Percentiles rank a stretch among this genome's conserved stretches.
These are phyloP conservation scores for Alethe castanea DNA, from an alignment of 2,113 vertebrate genomes.

Conservation along the genomic window DNA sequence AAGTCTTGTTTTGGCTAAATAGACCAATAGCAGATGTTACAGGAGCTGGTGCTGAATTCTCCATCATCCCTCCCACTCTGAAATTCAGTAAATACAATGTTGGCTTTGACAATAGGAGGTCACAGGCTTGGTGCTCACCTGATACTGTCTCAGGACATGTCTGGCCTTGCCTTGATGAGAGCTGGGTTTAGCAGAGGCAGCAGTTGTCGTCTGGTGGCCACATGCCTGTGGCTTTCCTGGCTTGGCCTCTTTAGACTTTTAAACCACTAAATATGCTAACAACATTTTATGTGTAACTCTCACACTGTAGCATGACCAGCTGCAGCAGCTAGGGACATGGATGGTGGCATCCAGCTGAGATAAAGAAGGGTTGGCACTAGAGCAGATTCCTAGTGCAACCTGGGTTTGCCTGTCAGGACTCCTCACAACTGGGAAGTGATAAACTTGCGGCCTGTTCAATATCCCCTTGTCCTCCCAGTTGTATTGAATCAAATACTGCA, in stretches of 20 bases:
- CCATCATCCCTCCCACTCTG: background rate
- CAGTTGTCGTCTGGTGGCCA: background rate
- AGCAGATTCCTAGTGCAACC: background rate
- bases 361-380: background rate
- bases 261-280: background rate
- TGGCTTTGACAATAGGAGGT: background rate
- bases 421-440: background rate
- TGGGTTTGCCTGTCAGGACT: background rate
- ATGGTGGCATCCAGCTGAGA: background rate
- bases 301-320: background rate
- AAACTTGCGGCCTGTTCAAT: background rate
- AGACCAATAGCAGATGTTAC: background rate
- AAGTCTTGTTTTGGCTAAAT: background rate
- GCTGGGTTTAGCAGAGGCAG: background rate
- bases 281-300: background rate
- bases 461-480: background rate
- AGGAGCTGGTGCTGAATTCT: background rate
- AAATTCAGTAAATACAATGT: background rate
- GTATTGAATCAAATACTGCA: background rate
- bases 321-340: background rate
- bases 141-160: rapidly evolving
- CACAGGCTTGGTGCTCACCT: background rate
- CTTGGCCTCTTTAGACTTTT: background rate
- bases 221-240: background rate
- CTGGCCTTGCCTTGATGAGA: rapidly evolving